Evolutionary conservation across 2,113 vertebrate species (phyloP).

Genomic region (Chionomys nivalis): DNA sequence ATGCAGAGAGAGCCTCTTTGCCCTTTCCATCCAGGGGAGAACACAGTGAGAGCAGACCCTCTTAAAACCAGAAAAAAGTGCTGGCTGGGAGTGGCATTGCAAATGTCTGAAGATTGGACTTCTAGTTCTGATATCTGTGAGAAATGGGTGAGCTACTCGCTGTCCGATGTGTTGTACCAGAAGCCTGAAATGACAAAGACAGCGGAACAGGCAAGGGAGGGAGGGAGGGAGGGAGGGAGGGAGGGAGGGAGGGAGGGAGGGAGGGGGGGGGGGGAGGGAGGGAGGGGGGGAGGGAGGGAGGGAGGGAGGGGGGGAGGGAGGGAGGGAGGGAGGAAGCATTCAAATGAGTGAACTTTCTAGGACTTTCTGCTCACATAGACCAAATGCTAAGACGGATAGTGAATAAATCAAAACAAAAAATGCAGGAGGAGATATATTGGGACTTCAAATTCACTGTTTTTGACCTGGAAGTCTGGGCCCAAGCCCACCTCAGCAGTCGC

Average conservation of each 20-base stretch:
- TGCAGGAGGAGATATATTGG: accelerated
- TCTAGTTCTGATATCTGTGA: neutral
- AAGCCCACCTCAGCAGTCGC: neutral
- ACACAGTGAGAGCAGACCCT: neutral
- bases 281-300: accelerated
- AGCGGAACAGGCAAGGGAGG: neutral
- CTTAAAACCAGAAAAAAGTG: neutral
- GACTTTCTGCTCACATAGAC: neutral
- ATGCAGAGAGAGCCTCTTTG: too few relatives aligned
- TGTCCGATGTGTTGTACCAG: accelerated
- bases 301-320: accelerated
- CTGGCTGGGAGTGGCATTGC: neutral
- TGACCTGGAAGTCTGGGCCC: neutral
- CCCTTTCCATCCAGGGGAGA: neutral
- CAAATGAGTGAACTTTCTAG: neutral
- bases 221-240: neutral
- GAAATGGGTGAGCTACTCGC: too few relatives aligned
- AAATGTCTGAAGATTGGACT: neutral
- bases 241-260: too few relatives aligned
- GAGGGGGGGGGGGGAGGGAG: too few relatives aligned
- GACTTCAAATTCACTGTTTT: neutral
- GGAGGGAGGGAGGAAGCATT: neutral
- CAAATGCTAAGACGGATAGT: neutral
- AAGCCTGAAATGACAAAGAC: neutral
- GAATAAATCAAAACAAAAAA: neutral